Conservation (phyloP, 2,888 invertebrate species). For the Bhutanitis thaidina region DNA sequence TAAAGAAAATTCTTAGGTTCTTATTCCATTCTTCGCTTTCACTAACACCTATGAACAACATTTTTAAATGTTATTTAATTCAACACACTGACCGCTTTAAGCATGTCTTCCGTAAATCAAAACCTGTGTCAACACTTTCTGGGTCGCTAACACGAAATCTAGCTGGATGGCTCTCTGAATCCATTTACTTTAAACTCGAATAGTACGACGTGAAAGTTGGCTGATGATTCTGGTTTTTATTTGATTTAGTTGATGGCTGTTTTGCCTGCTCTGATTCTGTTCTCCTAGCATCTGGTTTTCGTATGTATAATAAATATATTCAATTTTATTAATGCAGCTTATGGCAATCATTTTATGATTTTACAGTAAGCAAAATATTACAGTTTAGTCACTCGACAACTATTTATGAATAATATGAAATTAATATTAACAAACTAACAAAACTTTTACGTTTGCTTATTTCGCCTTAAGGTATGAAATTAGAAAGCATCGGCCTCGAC, state of each 20-base stretch:
- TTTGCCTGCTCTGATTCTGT: slow-evolving; percentile 43
- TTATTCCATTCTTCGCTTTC: not conserved
- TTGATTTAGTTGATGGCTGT: slow-evolving; percentile 48
- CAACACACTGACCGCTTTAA: slow-evolving; percentile 55
- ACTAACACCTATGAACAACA: not conserved
- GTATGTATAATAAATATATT: slow-evolving; percentile 20
- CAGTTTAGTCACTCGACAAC: too few species aligned
- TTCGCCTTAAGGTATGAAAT: slow-evolving; percentile 67
- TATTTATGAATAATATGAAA: slow-evolving; percentile 26
- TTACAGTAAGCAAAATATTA: too few species aligned
- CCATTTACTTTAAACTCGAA: slow-evolving; percentile 43
- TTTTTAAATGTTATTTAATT: slow-evolving; percentile 51
- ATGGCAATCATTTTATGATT: too few species aligned
- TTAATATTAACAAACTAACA: slow-evolving; percentile 45
- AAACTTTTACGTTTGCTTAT: slow-evolving; percentile 59
- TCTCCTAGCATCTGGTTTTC: slow-evolving; percentile 45
- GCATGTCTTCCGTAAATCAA: slow-evolving; percentile 29
- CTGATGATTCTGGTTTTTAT: slow-evolving; percentile 45
- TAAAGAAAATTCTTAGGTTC: too few species aligned
- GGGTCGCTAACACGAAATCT: slow-evolving; percentile 30
- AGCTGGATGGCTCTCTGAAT: slow-evolving; percentile 34
- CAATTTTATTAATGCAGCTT: too few species aligned
- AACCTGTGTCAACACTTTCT: slow-evolving; percentile 37
- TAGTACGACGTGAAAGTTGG: slow-evolving; percentile 61
- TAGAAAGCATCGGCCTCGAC: slow-evolving; percentile 63